phyloP scores from a whole-genome alignment of 2,888 invertebrate species.

The Cheilosia vulpina region DNA sequence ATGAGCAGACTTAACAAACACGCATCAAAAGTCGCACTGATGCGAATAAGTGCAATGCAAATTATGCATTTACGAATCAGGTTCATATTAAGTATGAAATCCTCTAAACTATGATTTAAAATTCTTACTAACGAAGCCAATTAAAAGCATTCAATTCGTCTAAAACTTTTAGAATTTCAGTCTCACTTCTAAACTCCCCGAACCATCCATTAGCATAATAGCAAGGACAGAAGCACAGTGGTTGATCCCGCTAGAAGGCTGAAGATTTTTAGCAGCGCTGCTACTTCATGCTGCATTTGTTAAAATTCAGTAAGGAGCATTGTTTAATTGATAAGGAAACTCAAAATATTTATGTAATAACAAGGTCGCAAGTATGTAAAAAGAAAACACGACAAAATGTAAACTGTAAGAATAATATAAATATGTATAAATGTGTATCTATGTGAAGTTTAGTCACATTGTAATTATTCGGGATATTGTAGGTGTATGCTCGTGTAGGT shows the following conservation, averaged over 20 bases:
- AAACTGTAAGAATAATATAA: slow-evolving; percentile 62
- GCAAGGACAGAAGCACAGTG: slow-evolving; percentile 42
- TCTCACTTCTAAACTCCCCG: slow-evolving; percentile 14
- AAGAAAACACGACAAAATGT: slow-evolving; percentile 71
- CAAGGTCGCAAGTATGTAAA: slow-evolving; percentile 63
- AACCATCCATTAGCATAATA: slow-evolving; percentile 16
- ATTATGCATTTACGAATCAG: neutral
- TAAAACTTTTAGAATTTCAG: neutral
- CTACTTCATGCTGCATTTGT: slow-evolving; percentile 45
- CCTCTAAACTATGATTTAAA: neutral
- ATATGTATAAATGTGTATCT: slow-evolving; percentile 81
- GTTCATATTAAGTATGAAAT: neutral
- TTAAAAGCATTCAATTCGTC: neutral
- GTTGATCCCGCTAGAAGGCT: slow-evolving; percentile 29
- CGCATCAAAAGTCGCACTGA: no score
- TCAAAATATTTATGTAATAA: slow-evolving; percentile 5
- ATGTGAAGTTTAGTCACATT: slow-evolving; percentile 84
- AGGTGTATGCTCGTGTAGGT: slow-evolving; percentile 84
- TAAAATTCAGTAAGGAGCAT: slow-evolving; percentile 12
- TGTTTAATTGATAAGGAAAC: slow-evolving; percentile 15
- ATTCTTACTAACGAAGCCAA: neutral
- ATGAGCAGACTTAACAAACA: no score
- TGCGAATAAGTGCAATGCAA: no score
- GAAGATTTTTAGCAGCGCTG: slow-evolving; percentile 21
- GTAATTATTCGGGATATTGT: slow-evolving; percentile 83